Evolutionary conservation across 2,797 vertebrate species (phyloP), one percentile per base, ranked within the genome.

Genomic region (Mormyrops attenuatus): DNA sequence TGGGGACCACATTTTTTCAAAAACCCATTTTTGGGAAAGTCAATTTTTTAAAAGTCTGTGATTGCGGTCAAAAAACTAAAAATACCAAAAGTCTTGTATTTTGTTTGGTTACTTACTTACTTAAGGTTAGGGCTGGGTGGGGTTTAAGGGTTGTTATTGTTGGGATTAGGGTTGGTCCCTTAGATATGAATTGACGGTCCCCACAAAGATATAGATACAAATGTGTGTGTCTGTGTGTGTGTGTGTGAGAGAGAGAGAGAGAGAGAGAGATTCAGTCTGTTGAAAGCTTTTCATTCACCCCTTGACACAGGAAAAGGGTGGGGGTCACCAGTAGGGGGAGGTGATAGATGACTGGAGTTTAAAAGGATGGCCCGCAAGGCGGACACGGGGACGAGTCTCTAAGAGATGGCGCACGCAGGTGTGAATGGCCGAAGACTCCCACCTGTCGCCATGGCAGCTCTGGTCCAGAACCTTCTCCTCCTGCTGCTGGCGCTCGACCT

Each of bases 231-330:
- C 34, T 80, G 5, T 8, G 3, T 69, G 30, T 20, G n/a, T 2
- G 41, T 69, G 66, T 17, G 53, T 60, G 34, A 5, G 26, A 2
- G 26, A 9, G 63, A 2, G 26, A 4, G 87, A 85, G 44, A 17
- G 80, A 0, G 47, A 5, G 52, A 26, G 17, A 38, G 85, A 7
- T 44, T 30, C 15, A 53, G 55, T 57, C 57, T 41, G 55, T 66
- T 34, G n/a, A 60, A 44, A 44, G 87, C 38, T 38, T 22, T 63
- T 34, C 53, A 60, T 1, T 69, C 26, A 15, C 13, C 86, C 63
- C 86, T 9, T 89, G 66, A 63, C 89, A 91, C 93, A 93, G 93
- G 93, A 94, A 93, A 6, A 34, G 85, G 82, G 88, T 52, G 49
- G 84, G 86, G 2, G 41, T 6, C 26, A 49, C 82, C 8, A 57